phyloP scores from a whole-genome alignment of 1,140 invertebrate genomes.

The Armadillidium nasatum region DNA sequence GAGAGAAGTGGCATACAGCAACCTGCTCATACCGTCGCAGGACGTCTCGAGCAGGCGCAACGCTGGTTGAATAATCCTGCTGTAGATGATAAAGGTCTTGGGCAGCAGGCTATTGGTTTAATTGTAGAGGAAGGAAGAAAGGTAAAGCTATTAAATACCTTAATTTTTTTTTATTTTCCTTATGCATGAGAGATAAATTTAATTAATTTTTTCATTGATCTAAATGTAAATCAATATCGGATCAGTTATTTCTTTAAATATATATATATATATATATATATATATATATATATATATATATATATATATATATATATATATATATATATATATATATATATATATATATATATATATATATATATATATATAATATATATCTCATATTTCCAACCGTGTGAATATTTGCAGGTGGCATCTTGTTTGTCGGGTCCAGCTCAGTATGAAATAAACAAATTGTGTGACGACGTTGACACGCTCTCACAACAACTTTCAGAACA shows the following conservation, averaged over 20 bases:
- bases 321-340: too few relatives aligned
- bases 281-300: too few relatives aligned
- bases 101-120: slow-evolving; percentile 82
- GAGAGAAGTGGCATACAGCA: slow-evolving; percentile 81
- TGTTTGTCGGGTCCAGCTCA: slow-evolving; percentile 87
- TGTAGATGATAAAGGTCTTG: slow-evolving; percentile 81
- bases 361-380: too few relatives aligned
- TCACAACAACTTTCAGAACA: slow-evolving; percentile 78
- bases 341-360: too few relatives aligned
- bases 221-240: too few relatives aligned
- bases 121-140: slow-evolving; percentile 91
- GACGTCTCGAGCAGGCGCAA: slow-evolving; percentile 79
- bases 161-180: too few relatives aligned
- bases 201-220: too few relatives aligned
- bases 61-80: slow-evolving; percentile 90
- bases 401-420: slow-evolving; percentile 64
- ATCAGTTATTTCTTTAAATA: neutral
- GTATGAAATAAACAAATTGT: slow-evolving; percentile 80
- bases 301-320: too few relatives aligned
- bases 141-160: slow-evolving; percentile 37
- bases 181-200: too few relatives aligned
- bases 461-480: slow-evolving; percentile 85
- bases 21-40: slow-evolving; percentile 81
- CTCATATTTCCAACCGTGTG: neutral
- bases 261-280: neutral